A percentile compares a stretch with the other conserved stretches of the same genome.
Evolutionary conservation across 2,113 vertebrate genomes (phyloP).

Genomic region (Pithys albifrons): DNA sequence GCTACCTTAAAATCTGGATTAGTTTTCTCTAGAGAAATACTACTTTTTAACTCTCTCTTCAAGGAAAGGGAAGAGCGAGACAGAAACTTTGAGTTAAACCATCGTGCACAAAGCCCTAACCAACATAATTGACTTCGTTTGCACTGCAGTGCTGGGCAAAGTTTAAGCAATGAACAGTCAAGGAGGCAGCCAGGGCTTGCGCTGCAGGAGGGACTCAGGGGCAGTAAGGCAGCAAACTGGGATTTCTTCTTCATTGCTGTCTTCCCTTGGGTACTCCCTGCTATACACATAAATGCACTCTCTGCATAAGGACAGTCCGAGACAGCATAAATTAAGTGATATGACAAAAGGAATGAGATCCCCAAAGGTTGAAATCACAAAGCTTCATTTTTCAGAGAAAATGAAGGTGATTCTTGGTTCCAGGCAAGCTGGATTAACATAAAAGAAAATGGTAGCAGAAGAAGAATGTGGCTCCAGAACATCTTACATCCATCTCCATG

Average conservation of each 20-base stretch:
- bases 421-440: not conserved
- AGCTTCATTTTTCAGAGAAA: not conserved
- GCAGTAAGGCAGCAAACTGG: not conserved
- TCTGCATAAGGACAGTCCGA: not conserved
- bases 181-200: constrained; percentile 8
- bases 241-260: constrained; percentile 7
- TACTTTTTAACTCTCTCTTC: not conserved
- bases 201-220: constrained; percentile 10
- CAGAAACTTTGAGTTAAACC: constrained; percentile 38
- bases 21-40: constrained; percentile 26
- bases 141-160: not conserved
- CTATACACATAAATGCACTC: not conserved
- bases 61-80: not conserved
- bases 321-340: not conserved
- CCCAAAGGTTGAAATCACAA: not conserved
- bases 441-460: not conserved
- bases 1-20: not conserved
- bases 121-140: not conserved
- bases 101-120: constrained; percentile 10
- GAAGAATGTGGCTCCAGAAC: not conserved
- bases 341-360: not conserved
- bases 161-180: constrained; percentile 16
- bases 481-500: not conserved
- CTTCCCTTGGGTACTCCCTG: not conserved
- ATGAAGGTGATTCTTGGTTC: not conserved